These are phyloP conservation scores for Phyllotreta striolata DNA, from an alignment of 2,888 invertebrate genomes.

Conservation along the genomic window DNA sequence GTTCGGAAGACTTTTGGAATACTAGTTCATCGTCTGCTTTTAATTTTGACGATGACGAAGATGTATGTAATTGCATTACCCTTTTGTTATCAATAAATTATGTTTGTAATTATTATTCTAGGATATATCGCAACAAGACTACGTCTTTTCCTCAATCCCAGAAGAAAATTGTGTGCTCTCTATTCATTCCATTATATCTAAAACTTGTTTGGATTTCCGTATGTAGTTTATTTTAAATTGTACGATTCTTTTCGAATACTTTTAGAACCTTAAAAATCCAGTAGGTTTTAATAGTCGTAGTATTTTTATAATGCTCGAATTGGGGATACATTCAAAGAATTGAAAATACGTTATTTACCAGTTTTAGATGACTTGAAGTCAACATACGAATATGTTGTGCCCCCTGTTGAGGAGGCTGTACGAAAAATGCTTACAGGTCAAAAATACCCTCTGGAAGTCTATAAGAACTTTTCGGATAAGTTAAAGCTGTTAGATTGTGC, in stretches of 20 bases:
- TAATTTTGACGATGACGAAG: constrained; percentile 80
- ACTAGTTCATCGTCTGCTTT: constrained; percentile 76
- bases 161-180: constrained; percentile 51
- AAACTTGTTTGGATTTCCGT: constrained; percentile 50
- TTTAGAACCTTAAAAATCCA: no score
- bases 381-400: constrained; percentile 44
- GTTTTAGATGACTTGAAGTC: constrained; percentile 61
- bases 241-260: constrained; percentile 8
- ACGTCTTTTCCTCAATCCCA: constrained; percentile 29
- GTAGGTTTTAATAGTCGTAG: no score
- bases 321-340: no score
- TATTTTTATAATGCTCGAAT: no score
- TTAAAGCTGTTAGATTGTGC: constrained; percentile 76
- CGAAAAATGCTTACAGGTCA: constrained; percentile 64
- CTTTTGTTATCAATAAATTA: not conserved
- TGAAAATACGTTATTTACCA: constrained; percentile 49
- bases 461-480: constrained; percentile 69
- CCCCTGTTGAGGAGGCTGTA: constrained; percentile 62
- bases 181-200: constrained; percentile 55
- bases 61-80: constrained; percentile 12
- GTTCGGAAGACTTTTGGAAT: constrained; percentile 81
- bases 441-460: constrained; percentile 62
- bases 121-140: constrained; percentile 26
- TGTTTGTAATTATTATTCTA: constrained; percentile 14
- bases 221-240: constrained; percentile 30